These are phyloP conservation scores for Pangasianodon hypophthalmus DNA, from an alignment of 2,113 vertebrate genomes.

Conservation along the genomic window DNA sequence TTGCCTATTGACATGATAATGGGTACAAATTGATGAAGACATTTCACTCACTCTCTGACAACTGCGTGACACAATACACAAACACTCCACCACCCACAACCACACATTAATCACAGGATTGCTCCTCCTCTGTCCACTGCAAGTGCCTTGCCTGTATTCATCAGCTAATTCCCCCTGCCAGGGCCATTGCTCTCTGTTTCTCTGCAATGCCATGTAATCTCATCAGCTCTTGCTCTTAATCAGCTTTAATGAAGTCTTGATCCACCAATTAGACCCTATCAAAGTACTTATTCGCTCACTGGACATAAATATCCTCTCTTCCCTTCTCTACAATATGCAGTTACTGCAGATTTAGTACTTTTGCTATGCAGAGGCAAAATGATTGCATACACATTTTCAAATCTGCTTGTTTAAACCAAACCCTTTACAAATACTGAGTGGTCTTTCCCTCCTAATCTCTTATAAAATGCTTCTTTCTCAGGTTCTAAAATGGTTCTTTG, in stretches of 20 bases:
- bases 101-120: conserved; percentile 72
- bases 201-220: conserved; percentile 49
- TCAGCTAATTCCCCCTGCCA: conserved; percentile 58
- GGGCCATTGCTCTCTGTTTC: conserved; percentile 41
- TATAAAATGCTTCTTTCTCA: neutral
- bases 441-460: neutral
- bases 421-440: neutral
- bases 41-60: conserved; percentile 73
- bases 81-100: conserved; percentile 73
- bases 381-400: neutral
- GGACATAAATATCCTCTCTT: conserved; percentile 49
- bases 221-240: conserved; percentile 52
- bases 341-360: conserved; percentile 7
- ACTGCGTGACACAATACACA: conserved; percentile 70
- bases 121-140: conserved; percentile 57
- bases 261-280: conserved; percentile 61
- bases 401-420: neutral
- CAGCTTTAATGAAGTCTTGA: conserved; percentile 62
- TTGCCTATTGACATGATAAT: conserved; percentile 77
- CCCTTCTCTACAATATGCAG: neutral
- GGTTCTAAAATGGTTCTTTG: neutral
- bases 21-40: conserved; percentile 78
- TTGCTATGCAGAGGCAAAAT: neutral
- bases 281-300: conserved; percentile 35
- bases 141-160: conserved; percentile 57